Percentiles rank a stretch among this genome's conserved stretches.
These are phyloP conservation scores for Caenorhabditis macrosperma DNA, from an alignment of 2,888 invertebrate genomes.

Conservation along the genomic window DNA sequence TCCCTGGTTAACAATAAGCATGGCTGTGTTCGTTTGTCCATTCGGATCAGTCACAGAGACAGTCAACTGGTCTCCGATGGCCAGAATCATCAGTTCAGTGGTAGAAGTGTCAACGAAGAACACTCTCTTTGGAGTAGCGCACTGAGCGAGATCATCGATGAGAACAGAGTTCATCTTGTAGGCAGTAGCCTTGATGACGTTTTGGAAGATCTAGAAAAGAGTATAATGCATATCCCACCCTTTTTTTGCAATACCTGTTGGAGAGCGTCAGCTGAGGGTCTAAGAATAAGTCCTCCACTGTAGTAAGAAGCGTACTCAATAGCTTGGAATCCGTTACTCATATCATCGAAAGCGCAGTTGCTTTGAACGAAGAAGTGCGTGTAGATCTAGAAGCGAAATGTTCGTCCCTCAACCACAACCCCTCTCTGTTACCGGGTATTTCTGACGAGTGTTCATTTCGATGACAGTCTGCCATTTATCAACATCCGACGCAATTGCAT, in stretches of 20 bases:
- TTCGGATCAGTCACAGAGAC: slow-evolving; percentile 69
- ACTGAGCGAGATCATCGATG: slow-evolving; percentile 58
- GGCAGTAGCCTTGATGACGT: slow-evolving; percentile 61
- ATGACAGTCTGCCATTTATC: slow-evolving; percentile 67
- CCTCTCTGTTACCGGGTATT: slow-evolving; percentile 55
- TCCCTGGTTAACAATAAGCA: slow-evolving; percentile 36
- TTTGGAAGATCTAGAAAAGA: slow-evolving; percentile 55
- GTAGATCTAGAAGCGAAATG: slow-evolving; percentile 60
- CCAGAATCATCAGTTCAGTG: slow-evolving; percentile 66
- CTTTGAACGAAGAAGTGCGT: slow-evolving; percentile 60
- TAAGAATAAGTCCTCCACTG: slow-evolving; percentile 66
- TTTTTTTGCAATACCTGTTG: slow-evolving; percentile 2
- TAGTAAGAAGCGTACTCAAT: slow-evolving; percentile 61
- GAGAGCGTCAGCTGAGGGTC: slow-evolving; percentile 18
- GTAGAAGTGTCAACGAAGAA: slow-evolving; percentile 71
- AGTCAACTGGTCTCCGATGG: slow-evolving; percentile 65
- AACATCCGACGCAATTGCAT: slow-evolving; percentile 67
- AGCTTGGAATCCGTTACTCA: slow-evolving; percentile 64
- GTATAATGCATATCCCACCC: neutral
- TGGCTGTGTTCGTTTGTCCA: slow-evolving; percentile 47
- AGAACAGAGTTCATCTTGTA: slow-evolving; percentile 68
- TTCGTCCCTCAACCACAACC: neutral
- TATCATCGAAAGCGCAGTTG: slow-evolving; percentile 61
- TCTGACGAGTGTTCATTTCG: slow-evolving; percentile 66
- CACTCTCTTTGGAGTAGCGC: slow-evolving; percentile 55